A percentile compares a stretch with the other conserved stretches of the same genome.
phyloP scores from a whole-genome alignment of 2,797 vertebrate genomes.

The Saxicola maurus region DNA sequence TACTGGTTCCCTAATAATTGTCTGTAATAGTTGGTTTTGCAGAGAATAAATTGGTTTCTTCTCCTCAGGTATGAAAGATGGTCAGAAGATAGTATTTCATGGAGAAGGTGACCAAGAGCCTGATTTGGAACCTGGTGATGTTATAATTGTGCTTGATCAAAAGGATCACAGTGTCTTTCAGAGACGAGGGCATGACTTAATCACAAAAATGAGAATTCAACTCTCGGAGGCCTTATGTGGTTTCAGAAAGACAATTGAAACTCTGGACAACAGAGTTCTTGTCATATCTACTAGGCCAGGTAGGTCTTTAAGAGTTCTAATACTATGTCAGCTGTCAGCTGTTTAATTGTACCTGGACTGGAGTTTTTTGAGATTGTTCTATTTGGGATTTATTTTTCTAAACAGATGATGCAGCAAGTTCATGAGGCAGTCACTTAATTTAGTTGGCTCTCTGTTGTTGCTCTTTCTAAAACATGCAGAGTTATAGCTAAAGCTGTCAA shows the following conservation, averaged over 20 bases:
- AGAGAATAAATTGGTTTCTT: not conserved
- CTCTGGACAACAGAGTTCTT: slow-evolving; percentile 85
- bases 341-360: not conserved
- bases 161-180: slow-evolving; percentile 87
- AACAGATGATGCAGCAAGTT: not conserved
- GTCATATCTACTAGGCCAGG: slow-evolving; percentile 83
- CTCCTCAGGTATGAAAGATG: slow-evolving; percentile 90
- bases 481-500: not conserved
- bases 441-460: not conserved
- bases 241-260: slow-evolving; percentile 85
- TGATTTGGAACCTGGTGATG: slow-evolving; percentile 92
- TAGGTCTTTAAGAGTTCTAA: slow-evolving; percentile 17
- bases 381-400: rapidly evolving
- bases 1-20: not conserved
- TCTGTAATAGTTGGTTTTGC: not conserved
- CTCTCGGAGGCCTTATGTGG: slow-evolving; percentile 92
- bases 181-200: slow-evolving; percentile 83
- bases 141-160: slow-evolving; percentile 91
- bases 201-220: slow-evolving; percentile 88
- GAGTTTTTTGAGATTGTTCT: too few relatives aligned
- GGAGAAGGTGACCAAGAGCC: slow-evolving; percentile 96
- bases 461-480: not conserved
- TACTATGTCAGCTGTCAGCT: not conserved
- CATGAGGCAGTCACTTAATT: not conserved
- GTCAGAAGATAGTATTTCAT: slow-evolving; percentile 90